Evolutionary conservation across 2,797 vertebrate genomes (phyloP).

Genomic region (Fistularia tabacaria): DNA sequence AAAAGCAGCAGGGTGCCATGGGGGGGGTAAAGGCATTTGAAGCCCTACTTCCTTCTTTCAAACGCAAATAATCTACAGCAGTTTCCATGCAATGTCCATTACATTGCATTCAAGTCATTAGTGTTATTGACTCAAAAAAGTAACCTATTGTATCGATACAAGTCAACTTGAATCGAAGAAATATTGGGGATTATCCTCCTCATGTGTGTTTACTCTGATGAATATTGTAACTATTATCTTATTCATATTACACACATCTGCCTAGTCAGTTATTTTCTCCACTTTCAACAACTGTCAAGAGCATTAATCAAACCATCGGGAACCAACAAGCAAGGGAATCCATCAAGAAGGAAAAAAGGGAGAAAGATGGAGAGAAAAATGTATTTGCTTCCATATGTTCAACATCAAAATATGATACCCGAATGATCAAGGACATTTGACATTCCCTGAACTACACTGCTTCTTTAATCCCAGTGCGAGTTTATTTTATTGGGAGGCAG

Average conservation of each 20-base stretch:
- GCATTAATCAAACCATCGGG: conserved; percentile 58
- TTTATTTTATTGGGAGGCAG: conserved; percentile 51
- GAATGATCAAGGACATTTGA: conserved; percentile 79
- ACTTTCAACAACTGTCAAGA: conserved; percentile 58
- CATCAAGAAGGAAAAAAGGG: conserved; percentile 51
- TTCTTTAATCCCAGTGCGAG: conserved; percentile 67
- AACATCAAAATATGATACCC: conserved; percentile 72
- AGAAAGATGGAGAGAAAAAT: conserved; percentile 49
- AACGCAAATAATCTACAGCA: conserved; percentile 34
- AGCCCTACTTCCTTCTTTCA: conserved; percentile 38
- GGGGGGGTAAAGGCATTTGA: conserved; percentile 27
- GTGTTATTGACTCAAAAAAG: conserved; percentile 15
- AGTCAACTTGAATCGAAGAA: too few relatives aligned
- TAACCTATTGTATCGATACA: too few relatives aligned
- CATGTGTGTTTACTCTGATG: not conserved
- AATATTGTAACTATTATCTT: conserved; percentile 8
- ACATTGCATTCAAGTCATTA: conserved; percentile 27
- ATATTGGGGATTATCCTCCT: too few relatives aligned
- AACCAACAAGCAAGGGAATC: conserved; percentile 61
- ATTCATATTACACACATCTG: conserved; percentile 35
- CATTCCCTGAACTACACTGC: conserved; percentile 75
- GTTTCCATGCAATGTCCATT: not conserved
- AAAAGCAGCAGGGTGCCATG: conserved; percentile 62
- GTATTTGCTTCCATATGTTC: conserved; percentile 59
- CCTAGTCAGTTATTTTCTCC: conserved; percentile 46